phyloP scores from a whole-genome alignment of 1,140 invertebrate genomes.

The Maconellicoccus hirsutus region DNA sequence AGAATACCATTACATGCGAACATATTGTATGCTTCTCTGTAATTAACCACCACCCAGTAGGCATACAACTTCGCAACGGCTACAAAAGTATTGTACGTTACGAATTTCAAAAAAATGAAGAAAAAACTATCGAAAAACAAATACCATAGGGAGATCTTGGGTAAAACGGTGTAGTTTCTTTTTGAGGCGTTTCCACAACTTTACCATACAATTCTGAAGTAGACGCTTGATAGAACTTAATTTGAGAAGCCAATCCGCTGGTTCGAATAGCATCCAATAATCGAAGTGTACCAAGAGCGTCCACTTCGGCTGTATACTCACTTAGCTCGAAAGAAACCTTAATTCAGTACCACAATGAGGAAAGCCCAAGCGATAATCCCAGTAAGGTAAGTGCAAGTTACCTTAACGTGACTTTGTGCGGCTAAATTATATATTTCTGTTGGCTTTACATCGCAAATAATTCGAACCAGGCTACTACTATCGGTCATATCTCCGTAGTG shows the following conservation, averaged over 20 bases:
- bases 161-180: conserved; percentile 96
- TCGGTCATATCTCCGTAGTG: conserved; percentile 99
- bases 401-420: conserved; percentile 99
- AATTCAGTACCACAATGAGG: conserved; percentile 15
- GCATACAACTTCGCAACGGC: conserved; percentile 97
- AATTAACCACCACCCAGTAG: conserved; percentile 98
- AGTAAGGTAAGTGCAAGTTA: conserved; percentile 38
- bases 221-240: conserved; percentile 95
- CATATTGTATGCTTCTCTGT: conserved; percentile 95
- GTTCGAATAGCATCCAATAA: conserved; percentile 91
- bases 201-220: conserved; percentile 98
- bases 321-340: conserved; percentile 91
- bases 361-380: background rate
- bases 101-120: conserved; percentile 24
- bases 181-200: conserved; percentile 91
- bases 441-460: conserved; percentile 74
- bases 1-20: conserved; percentile 97
- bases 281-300: conserved; percentile 91
- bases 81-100: conserved; percentile 39
- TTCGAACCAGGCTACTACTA: conserved; percentile 90
- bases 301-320: conserved; percentile 98
- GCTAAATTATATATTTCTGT: conserved; percentile 97
- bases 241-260: conserved; percentile 69
- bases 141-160: conserved; percentile 98
- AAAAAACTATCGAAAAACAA: background rate